Base-by-base conservation (phyloP, 2,888 invertebrate species). In the Caenorhabditis panamensis region DNA sequence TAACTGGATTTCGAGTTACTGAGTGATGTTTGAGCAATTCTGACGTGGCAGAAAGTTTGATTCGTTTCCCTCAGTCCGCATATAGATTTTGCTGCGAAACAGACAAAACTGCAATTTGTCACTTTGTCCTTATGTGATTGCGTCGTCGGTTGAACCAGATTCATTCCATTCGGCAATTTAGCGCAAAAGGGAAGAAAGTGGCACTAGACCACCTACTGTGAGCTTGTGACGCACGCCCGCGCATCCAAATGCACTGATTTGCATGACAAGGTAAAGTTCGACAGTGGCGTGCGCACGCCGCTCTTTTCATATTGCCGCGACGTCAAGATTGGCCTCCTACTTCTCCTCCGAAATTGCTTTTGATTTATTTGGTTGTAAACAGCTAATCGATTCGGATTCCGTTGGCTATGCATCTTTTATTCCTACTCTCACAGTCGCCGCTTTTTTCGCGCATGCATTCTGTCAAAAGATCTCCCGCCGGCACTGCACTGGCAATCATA, bases 271-370 rank as follows among this genome's bases (percentile, higher is more conserved):
- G 63, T 69, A 53, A 61, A 59, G 36, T 61, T 54, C 6, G 62
- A 31, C 41, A 54, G 44, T 51, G 56, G 53, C 37, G 61, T 41
- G 71, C 51, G 49, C 53, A 47, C 37, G 18, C 47, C 28, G 49
- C 36, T 63, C 63, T 77, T 77, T 77, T 77, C 76, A 77, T 77
- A 77, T 77, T 77, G 68, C 76, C 76, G 76, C 67, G 31, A 61
- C 16, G 24, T 44, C 36, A 59, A 69, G 61, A 69, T 61, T 31
- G 54, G 24, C 51, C n/a, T n/a, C n/a, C n/a, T n/a, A n/a, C n/a
- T 31, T 18, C 49, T 22, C 6, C 49, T n/a, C 2, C 6, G 44
- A 47, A 53, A 72, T 72, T 63, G 54, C 62, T 58, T 64, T 72
- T 64, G 63, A 72, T 72, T 72, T 72, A 63, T 63, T 47, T 72